Conservation (phyloP, 2,888 invertebrate genomes). For the Agapetus fuscipes region DNA sequence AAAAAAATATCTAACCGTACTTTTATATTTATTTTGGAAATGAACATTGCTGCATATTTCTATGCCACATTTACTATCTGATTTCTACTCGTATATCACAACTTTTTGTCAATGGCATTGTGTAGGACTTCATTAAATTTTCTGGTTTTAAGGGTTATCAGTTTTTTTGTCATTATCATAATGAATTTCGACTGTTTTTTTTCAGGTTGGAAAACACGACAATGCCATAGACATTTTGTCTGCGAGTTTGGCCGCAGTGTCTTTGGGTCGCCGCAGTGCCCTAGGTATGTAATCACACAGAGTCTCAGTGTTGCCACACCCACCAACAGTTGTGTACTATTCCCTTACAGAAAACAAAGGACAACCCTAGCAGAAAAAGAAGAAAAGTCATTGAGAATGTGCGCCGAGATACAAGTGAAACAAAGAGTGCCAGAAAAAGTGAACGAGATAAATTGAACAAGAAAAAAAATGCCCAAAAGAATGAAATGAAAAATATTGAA, state of each 20-base stretch:
- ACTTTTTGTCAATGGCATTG: no score
- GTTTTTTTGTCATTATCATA: no score
- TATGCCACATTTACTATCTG: no score
- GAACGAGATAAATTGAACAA: no score
- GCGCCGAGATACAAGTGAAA: constrained; percentile 16
- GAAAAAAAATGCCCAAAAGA: no score
- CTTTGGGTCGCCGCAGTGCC: constrained; percentile 38
- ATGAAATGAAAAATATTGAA: no score
- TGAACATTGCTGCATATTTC: no score
- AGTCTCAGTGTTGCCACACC: constrained; percentile 6
- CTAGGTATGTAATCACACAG: constrained; percentile 37
- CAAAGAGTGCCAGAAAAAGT: constrained; percentile 21
- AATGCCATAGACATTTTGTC: constrained; percentile 35
- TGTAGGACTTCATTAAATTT: no score
- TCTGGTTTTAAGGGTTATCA: no score
- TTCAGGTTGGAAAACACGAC: constrained; percentile 34
- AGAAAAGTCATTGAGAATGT: background rate
- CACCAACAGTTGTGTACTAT: constrained; percentile 17
- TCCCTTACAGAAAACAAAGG: constrained; percentile 18
- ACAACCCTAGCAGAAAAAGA: constrained; percentile 3
- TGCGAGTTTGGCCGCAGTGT: constrained; percentile 43
- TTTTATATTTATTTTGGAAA: no score
- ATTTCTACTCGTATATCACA: no score
- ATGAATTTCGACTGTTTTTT: constrained; percentile 6
- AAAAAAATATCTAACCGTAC: no score